Base-by-base conservation (phyloP, 2,888 invertebrate genomes). In the Loripinus fragilis region DNA sequence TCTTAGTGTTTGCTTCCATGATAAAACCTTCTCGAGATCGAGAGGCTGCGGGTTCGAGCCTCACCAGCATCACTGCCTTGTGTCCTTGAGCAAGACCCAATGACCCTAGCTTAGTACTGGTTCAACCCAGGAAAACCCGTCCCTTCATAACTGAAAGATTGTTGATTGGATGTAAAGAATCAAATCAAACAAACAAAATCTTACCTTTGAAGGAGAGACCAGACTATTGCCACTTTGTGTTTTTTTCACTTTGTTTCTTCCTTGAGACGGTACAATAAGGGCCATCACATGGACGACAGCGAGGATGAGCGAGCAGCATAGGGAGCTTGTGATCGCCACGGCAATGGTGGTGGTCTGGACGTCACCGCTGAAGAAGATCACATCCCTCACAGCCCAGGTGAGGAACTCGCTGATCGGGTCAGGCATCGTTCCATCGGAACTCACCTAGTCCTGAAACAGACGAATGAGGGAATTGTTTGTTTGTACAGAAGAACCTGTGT, bases 311-410 rank as follows among this genome's bases (percentile, higher is more conserved):
- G 88, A 88, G 71, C 85, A 89, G 67, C 89, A 90, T 10, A 90
- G 81, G 25, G 90, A 90, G 65, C 90, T 85, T 10, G 89, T 87
- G 45, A 90, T 88, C 5, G 90, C 90, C 50, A 90, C 82, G n/a
- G 90, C 90, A 38, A 90, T 88, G 0, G 90, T 87, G 12, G 90
- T 90, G 1, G 90, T 88, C 78, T 90, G 88, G 2, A 90, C 89
- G 82, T 90, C 88, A 7, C 87, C 83, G 52, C 88, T 87, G 80
- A 88, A 88, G 88, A 90, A 90, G 78, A 90, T 88, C 42, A 89
- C 80, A 70, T 88, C 87, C 20, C 82, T 76, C 35, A 86, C 84
- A 5, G 86, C 85, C 73, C 85, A 82, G 60, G 86, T 84, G 69
- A 89, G 74, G 64, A 85, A 89, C 70, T 86, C 78, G 45, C 79